Conservation (phyloP, 1,140 invertebrate species). For the Drosophila seguyi region DNA sequence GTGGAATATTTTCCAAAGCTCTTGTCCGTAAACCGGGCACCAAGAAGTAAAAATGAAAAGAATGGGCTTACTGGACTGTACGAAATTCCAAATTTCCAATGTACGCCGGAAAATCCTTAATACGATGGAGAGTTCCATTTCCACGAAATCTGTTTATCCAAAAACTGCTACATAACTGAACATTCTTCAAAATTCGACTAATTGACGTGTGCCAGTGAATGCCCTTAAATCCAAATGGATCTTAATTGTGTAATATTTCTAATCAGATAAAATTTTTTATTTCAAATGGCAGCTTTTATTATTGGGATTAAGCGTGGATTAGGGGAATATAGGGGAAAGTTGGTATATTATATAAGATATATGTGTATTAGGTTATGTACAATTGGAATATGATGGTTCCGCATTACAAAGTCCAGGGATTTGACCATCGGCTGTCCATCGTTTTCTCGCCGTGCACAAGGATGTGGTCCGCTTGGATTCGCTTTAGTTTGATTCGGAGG, state of each 20-base stretch:
- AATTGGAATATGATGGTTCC: background rate
- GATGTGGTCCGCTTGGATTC: background rate
- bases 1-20: background rate
- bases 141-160: background rate
- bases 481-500: background rate
- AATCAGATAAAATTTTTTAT: background rate
- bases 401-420: too few species aligned
- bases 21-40: background rate
- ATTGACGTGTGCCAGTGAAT: background rate
- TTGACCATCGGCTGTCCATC: background rate
- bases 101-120: background rate
- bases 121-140: background rate
- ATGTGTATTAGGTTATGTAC: background rate
- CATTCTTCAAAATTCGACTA: too few species aligned
- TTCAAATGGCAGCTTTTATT: background rate
- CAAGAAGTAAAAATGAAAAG: background rate
- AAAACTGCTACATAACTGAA: background rate
- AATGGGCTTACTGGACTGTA: background rate
- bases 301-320: background rate
- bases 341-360: too few species aligned
- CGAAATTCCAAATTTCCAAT: background rate
- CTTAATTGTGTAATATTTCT: background rate
- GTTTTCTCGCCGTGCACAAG: constrained; percentile 23
- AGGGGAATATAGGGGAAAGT: too few species aligned
- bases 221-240: background rate